Base-by-base conservation (phyloP, 2,797 vertebrate species). In the Thunnus albacares region DNA sequence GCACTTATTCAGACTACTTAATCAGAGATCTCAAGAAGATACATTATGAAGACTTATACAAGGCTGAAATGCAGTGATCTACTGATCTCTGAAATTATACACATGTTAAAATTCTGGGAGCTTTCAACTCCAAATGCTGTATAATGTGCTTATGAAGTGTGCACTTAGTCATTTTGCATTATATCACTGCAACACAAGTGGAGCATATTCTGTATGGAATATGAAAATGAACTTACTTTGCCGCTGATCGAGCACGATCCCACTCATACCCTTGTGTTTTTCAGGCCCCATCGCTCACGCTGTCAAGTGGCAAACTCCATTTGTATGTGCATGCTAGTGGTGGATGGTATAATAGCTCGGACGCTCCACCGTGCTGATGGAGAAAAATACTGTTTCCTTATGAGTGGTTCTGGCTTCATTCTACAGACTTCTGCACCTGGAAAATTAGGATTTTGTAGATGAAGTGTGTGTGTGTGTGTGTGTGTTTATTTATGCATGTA, bases 231-330 rank as follows among this genome's bases (percentile, higher is more conserved):
- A 60, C 84, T 86, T 71, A 74, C 68, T 89, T 80, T 80, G 73
- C 70, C 5, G 62, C 77, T 80, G 83, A 90, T 85, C 28, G 41
- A 87, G 80, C 87, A 81, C 38, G 28, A 82, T 84, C 84, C 87
- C 83, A 76, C 85, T 88, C 85, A 62, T 63, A 85, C 71, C 58
- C 71, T 71, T 79, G 56, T 80, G 82, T 86, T 89, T 85, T 88
- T 89, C 83, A 89, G 77, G 91, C 72, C 84, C 74, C 89, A 84
- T 90, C 58, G 8, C 79, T 17, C 83, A 68, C 71, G 67, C 80
- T 87, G 80, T 91, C 85, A 76, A 91, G 90, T 91, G 89, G 83
- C 75, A 89, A 90, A 87, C 86, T 89, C 80, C 85, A 88, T 91
- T 91, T 92, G 80, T 90, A 59, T 75, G 67, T 82, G 86, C 80